Conservation (phyloP, 2,797 vertebrate genomes). For the Pteropus rufus region DNA sequence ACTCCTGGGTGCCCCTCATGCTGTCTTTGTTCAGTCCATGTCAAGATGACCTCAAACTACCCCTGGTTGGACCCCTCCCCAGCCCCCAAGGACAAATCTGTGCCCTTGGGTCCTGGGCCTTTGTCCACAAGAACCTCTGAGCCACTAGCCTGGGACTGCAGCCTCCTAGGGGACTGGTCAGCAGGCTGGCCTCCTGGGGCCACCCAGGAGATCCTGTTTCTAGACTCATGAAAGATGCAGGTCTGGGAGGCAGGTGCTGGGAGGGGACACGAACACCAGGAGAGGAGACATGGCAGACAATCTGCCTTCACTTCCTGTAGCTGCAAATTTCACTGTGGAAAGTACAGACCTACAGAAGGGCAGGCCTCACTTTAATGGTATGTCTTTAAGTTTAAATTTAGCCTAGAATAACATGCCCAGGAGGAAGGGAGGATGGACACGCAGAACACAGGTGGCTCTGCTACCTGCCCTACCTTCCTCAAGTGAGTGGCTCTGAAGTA, state of each 20-base stretch:
- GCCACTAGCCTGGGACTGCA: background rate
- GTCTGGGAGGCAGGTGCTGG: background rate
- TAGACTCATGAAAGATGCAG: conserved; percentile 56
- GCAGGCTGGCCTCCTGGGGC: background rate
- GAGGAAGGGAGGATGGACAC: background rate
- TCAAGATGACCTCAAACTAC: background rate
- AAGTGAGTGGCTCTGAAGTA: background rate
- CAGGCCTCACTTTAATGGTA: background rate
- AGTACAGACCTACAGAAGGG: background rate
- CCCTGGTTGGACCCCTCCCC: background rate
- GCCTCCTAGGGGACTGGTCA: background rate
- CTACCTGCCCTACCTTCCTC: background rate
- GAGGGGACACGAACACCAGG: background rate
- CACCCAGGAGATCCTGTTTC: conserved; percentile 35
- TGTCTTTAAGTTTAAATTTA: too few species aligned
- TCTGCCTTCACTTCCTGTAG: background rate
- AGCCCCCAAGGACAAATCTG: background rate
- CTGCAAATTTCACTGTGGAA: background rate
- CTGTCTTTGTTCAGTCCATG: background rate
- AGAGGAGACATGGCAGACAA: background rate
- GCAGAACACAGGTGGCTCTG: background rate
- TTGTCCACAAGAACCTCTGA: background rate
- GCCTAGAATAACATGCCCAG: background rate
- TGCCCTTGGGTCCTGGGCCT: background rate
- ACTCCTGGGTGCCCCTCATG: background rate